A percentile compares a stretch with the other conserved stretches of the same genome.
Conservation (phyloP, 2,113 vertebrate species). For the Plestiodon gilberti region DNA sequence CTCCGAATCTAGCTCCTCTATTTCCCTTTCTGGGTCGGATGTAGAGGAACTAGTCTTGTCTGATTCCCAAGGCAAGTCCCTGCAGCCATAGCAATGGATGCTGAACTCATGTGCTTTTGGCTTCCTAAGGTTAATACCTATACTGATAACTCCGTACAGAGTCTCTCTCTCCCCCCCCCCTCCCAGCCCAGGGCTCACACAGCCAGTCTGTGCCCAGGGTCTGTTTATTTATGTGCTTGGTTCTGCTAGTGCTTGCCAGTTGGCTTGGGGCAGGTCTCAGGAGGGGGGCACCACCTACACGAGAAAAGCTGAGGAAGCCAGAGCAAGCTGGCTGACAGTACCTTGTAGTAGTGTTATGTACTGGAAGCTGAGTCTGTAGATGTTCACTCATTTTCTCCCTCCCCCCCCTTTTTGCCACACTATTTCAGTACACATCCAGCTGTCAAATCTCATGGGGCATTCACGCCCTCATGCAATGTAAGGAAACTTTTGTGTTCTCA, state of each 20-base stretch:
- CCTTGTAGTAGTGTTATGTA: not conserved
- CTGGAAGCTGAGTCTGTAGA: not conserved
- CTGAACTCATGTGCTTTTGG: not conserved
- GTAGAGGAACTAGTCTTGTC: not conserved
- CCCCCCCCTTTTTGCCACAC: too few species aligned
- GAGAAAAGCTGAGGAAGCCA: not conserved
- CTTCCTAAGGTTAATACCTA: too few species aligned
- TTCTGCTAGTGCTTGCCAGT: not conserved
- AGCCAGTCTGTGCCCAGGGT: not conserved
- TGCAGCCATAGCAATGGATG: not conserved
- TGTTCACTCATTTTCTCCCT: not conserved
- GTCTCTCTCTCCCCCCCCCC: not conserved
- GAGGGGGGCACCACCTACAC: too few species aligned
- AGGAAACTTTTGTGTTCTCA: not conserved
- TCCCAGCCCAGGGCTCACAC: not conserved
- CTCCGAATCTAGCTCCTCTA: too few species aligned
- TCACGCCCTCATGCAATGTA: not conserved
- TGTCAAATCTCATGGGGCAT: not conserved
- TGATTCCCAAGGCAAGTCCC: not conserved
- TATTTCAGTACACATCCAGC: not conserved
- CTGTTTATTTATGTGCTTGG: slow-evolving; percentile 10
- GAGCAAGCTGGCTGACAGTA: not conserved
- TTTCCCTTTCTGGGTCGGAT: too few species aligned
- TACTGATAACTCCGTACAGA: not conserved
- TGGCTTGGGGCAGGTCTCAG: not conserved